phyloP scores from a whole-genome alignment of 2,113 vertebrate genomes.

The Mesocricetus auratus region DNA sequence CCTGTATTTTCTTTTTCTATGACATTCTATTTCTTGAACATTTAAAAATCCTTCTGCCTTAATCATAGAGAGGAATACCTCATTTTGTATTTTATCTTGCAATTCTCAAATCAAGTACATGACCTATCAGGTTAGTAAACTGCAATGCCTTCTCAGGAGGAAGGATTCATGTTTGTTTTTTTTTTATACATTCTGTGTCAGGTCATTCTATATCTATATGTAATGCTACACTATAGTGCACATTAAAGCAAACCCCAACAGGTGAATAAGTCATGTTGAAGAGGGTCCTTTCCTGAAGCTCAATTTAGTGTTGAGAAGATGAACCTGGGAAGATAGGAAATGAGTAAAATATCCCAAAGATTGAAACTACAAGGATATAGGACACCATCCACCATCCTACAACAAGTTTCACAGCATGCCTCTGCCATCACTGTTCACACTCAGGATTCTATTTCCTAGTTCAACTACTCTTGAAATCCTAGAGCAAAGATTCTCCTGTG shows the following conservation, averaged over 20 bases:
- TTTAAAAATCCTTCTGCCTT: neutral
- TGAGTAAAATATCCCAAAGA: neutral
- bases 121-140: constrained; percentile 65
- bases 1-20: neutral
- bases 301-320: neutral
- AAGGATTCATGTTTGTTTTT: constrained; percentile 63
- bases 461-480: too few species aligned
- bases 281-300: neutral
- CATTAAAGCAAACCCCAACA: neutral
- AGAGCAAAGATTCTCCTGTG: neutral
- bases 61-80: constrained; percentile 44
- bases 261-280: neutral
- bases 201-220: neutral
- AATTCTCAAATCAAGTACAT: constrained; percentile 54
- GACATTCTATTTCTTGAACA: neutral
- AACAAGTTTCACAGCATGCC: neutral
- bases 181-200: neutral
- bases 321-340: constrained; percentile 50
- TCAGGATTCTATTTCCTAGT: neutral
- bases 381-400: neutral
- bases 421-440: neutral
- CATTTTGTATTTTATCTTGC: constrained; percentile 43
- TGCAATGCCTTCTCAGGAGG: constrained; percentile 59
- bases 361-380: neutral
- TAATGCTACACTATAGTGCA: too few species aligned